Conservation (phyloP, 2,797 vertebrate genomes). For the Takifugu rubripes region DNA sequence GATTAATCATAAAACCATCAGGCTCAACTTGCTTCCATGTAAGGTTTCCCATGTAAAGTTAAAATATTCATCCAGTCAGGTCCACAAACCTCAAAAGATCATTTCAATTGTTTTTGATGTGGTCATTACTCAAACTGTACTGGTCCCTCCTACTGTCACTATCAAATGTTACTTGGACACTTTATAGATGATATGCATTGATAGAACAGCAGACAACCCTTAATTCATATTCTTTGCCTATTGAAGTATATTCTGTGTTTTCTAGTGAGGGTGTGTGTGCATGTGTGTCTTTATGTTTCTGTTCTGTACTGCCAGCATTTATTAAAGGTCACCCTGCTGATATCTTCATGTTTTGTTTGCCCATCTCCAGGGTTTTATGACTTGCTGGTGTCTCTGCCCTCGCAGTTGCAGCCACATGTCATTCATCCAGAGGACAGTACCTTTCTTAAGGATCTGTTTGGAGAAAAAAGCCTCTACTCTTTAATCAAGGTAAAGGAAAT, state of each 20-base stretch:
- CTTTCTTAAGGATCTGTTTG: background rate
- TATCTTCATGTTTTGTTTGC: background rate
- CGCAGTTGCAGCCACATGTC: background rate
- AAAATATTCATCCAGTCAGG: conserved; percentile 35
- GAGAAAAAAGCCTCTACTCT: background rate
- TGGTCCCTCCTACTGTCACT: conserved; percentile 14
- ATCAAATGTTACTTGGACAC: no score
- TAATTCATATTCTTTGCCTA: no score
- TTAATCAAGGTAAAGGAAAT: conserved; percentile 24
- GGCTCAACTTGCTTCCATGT: conserved; percentile 47
- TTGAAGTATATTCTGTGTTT: no score
- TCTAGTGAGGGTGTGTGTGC: no score
- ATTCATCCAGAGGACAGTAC: background rate
- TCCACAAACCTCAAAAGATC: conserved; percentile 9
- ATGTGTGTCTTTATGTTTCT: background rate
- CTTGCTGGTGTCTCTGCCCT: background rate
- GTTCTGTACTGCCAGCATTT: background rate
- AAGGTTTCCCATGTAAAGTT: conserved; percentile 35
- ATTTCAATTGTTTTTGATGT: conserved; percentile 29
- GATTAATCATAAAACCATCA: conserved; percentile 58
- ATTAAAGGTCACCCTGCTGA: background rate
- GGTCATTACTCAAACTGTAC: conserved; percentile 13
- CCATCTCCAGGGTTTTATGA: background rate
- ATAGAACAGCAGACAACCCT: no score
- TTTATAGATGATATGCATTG: no score